A percentile compares a stretch with the other conserved stretches of the same genome.
phyloP scores from a whole-genome alignment of 1,140 invertebrate species.

The Apis florea region DNA sequence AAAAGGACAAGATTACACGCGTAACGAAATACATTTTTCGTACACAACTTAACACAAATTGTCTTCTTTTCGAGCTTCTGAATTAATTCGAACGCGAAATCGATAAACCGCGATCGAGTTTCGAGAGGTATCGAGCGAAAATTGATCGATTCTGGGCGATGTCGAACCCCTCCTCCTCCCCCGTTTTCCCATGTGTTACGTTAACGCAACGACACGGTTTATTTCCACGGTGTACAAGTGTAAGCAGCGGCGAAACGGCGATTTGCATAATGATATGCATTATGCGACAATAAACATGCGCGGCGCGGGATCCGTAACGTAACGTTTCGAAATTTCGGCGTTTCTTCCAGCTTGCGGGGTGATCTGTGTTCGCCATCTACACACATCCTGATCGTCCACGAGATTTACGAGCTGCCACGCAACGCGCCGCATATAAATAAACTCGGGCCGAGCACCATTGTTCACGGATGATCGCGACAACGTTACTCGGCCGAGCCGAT shows the following conservation, averaged over 20 bases:
- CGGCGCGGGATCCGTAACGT: conserved; percentile 34
- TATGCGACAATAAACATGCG: conserved; percentile 66
- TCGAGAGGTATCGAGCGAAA: not conserved
- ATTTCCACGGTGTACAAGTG: conserved; percentile 53
- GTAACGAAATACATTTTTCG: too few relatives aligned
- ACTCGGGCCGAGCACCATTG: conserved; percentile 50
- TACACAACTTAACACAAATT: too few relatives aligned
- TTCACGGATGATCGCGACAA: conserved; percentile 54
- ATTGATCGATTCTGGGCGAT: not conserved
- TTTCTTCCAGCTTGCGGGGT: conserved; percentile 51
- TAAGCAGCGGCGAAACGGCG: conserved; percentile 52
- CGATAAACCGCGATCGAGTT: not conserved
- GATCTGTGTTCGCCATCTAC: conserved; percentile 59
- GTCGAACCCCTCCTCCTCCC: too few relatives aligned
- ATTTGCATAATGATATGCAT: conserved; percentile 66
- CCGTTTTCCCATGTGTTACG: conserved; percentile 42
- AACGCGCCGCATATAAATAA: conserved; percentile 54
- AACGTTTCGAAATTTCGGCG: conserved; percentile 56
- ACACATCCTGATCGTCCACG: conserved; percentile 30
- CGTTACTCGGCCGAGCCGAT: not conserved
- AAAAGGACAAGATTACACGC: too few relatives aligned
- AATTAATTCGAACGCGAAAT: not conserved
- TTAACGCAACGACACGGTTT: conserved; percentile 52
- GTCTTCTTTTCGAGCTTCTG: too few relatives aligned
- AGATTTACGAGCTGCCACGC: conserved; percentile 54